A percentile compares a stretch with the other conserved stretches of the same genome.
Evolutionary conservation across 2,113 vertebrate genomes (phyloP).

Genomic region (Chaetodon trifascialis): DNA sequence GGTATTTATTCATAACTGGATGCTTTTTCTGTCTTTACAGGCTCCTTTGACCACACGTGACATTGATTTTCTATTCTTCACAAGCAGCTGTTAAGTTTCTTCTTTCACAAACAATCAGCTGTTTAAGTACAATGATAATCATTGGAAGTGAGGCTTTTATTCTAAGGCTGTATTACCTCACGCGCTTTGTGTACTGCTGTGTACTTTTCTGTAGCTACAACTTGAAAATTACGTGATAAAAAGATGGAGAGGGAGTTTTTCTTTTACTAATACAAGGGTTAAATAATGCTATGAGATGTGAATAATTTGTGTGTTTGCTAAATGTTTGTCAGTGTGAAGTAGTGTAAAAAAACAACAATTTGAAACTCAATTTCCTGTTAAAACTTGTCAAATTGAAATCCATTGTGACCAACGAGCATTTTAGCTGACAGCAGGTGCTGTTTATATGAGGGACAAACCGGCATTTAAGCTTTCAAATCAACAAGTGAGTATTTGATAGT

Average conservation of each 20-base stretch:
- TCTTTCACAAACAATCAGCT: constrained; percentile 66
- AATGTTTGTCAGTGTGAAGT: not conserved
- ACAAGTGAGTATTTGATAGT: no score
- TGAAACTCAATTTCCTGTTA: no score
- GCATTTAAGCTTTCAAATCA: no score
- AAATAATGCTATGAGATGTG: not conserved
- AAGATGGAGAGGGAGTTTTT: not conserved
- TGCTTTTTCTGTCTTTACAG: constrained; percentile 59
- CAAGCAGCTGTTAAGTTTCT: constrained; percentile 72
- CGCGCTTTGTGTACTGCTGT: not conserved
- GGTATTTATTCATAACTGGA: constrained; percentile 74
- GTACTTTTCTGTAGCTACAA: not conserved
- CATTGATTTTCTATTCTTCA: constrained; percentile 80
- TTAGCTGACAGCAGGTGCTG: no score
- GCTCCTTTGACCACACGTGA: constrained; percentile 53
- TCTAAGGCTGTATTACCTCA: not conserved
- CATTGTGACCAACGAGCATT: no score
- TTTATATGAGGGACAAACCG: no score
- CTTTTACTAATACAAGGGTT: not conserved
- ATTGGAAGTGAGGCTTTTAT: constrained; percentile 8
- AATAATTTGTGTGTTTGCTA: not conserved
- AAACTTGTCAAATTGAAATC: no score
- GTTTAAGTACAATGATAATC: constrained; percentile 61
- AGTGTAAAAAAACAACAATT: no score
- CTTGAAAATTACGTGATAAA: constrained; percentile 1